A percentile compares a stretch with the other conserved stretches of the same genome.
These are phyloP conservation scores for Bombylius major DNA, from an alignment of 2,888 invertebrate species.

Conservation along the genomic window DNA sequence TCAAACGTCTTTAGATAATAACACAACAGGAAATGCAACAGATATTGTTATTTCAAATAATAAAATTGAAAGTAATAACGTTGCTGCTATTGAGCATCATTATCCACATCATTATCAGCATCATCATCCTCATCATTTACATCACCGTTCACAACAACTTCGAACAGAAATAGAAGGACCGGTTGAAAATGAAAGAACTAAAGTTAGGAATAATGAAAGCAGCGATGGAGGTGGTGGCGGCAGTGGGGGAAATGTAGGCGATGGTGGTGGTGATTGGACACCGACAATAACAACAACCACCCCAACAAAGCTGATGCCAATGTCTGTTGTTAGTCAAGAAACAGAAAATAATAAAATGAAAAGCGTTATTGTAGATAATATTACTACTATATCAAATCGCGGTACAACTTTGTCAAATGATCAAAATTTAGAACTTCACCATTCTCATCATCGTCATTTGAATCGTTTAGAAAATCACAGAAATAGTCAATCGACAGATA, in stretches of 20 bases:
- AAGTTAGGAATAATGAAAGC: background rate
- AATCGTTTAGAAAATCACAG: background rate
- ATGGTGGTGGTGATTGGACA: background rate
- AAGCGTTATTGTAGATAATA: constrained; percentile 12
- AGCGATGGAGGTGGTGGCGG: background rate
- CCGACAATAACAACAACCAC: background rate
- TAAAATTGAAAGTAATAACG: background rate
- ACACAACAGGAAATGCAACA: background rate
- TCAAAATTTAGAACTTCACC: background rate
- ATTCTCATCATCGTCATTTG: background rate
- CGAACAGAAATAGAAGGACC: background rate
- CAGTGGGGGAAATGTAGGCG: background rate
- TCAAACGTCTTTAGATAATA: background rate
- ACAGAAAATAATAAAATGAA: background rate
- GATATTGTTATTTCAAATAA: background rate
- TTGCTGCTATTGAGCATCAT: background rate
- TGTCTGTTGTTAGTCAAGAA: background rate
- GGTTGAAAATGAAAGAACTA: background rate
- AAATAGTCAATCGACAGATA: background rate
- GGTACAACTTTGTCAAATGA: background rate
- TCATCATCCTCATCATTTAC: background rate
- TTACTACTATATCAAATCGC: background rate
- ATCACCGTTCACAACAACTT: too few species aligned
- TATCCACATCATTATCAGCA: background rate
- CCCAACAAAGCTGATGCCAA: background rate